Percentiles rank a stretch among this genome's conserved stretches.
Conservation (phyloP, 2,797 vertebrate genomes). For the Phataginus tricuspis region DNA sequence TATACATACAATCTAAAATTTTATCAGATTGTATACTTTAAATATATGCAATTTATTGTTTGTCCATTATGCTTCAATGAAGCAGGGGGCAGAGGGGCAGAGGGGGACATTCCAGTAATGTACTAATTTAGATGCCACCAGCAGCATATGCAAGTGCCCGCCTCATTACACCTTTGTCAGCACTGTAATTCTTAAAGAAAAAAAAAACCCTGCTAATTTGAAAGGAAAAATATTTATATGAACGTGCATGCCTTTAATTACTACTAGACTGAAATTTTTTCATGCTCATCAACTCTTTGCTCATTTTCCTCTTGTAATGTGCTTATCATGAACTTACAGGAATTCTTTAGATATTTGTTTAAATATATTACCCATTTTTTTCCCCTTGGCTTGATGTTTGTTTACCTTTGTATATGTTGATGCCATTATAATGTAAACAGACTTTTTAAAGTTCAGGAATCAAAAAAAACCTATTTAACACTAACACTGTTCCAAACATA, state of each 20-base stretch:
- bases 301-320: background rate
- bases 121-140: background rate
- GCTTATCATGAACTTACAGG: background rate
- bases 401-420: background rate
- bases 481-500: background rate
- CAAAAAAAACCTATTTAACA: background rate
- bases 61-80: background rate
- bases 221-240: slow-evolving; percentile 14
- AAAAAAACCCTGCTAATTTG: background rate
- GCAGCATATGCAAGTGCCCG: background rate
- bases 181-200: background rate
- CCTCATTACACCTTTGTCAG: background rate
- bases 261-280: background rate
- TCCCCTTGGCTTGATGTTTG: background rate
- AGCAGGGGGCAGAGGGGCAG: background rate
- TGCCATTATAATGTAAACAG: background rate
- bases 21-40: background rate
- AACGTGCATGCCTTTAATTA: background rate
- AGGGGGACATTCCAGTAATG: background rate
- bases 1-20: background rate
- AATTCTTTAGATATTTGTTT: background rate
- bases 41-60: background rate
- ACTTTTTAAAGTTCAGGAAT: background rate
- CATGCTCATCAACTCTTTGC: background rate
- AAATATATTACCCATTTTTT: background rate